Base-by-base conservation (phyloP, 2,888 invertebrate species). In the Pammene fasciana region DNA sequence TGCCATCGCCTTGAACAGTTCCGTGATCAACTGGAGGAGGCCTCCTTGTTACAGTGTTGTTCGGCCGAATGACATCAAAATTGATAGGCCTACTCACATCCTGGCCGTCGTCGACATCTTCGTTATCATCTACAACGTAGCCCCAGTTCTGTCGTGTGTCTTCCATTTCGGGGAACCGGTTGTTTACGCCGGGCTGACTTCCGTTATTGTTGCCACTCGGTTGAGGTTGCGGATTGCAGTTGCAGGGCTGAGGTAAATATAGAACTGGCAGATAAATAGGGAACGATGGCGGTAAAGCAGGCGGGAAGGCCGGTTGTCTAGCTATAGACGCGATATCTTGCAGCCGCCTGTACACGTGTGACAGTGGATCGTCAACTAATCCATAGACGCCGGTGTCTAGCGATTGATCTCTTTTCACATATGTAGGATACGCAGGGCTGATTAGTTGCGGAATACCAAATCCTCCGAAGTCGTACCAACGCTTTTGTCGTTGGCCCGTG, bases 141-240 rank as follows among this genome's bases (percentile, higher is more conserved):
- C 90, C 90, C 88, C 89, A 89, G 71, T 87, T 89, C 74, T 85
- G 87, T 67, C 85, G 83, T 4, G 80, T 76, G 65, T 90, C 88
- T 0, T 86, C 86, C 77, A 88, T 79, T 13, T 75, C 80, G 3
- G 86, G 85, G 70, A 83, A 81, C 18, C 87, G 81, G 34, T 73
- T 82, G 7, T 65, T 16, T 41, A 86, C 67, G 18, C 72, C 68
- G 13, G 86, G 85, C 26, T 73, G 67, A 43, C 75, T 75, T 10
- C 73, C 74, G 14, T 72, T 76, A 13, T 75, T 75, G 34, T 70
- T 56, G 61, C 75, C 73, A 14, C 71, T 64, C 45, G 54, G 54
- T 34, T 71, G 65, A 59, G 70, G 65, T 54, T 26, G 66, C 50
- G 80, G 75, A 60, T 76, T 75, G 71, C 88, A 88, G 18, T 75